Evolutionary conservation across 1,140 invertebrate species (phyloP).

Genomic region (Coenobita brevimanus): DNA sequence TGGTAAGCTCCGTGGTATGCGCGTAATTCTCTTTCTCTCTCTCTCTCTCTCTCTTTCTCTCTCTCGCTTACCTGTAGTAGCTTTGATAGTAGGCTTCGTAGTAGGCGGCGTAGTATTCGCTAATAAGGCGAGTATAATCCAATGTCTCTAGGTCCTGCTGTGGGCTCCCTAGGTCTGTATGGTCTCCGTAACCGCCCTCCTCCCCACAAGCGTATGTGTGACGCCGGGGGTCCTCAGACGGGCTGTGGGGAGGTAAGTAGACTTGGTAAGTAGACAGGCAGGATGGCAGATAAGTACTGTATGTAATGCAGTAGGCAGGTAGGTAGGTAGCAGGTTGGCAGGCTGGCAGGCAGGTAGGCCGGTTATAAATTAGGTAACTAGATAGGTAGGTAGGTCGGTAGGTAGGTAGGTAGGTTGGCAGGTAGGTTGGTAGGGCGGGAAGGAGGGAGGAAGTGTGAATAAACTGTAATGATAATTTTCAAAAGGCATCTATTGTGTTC

Average conservation of each 20-base stretch:
- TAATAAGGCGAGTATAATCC: conserved; percentile 56
- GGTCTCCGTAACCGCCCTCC: conserved; percentile 6
- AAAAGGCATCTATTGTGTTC: too few relatives aligned
- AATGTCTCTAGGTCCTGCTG: conserved; percentile 28
- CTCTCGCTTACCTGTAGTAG: conserved; percentile 62
- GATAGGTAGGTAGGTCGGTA: too few relatives aligned
- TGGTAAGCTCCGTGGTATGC: too few relatives aligned
- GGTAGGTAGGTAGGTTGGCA: too few relatives aligned
- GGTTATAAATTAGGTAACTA: too few relatives aligned
- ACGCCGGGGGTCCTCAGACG: conserved; percentile 47
- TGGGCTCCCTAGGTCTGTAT: not conserved
- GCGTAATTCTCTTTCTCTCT: not conserved
- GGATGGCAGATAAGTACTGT: too few relatives aligned
- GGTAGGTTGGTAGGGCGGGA: not conserved
- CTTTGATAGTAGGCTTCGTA: conserved; percentile 69
- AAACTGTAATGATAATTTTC: too few relatives aligned
- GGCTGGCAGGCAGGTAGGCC: too few relatives aligned
- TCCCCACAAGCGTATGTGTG: conserved; percentile 59
- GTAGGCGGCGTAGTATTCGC: conserved; percentile 68
- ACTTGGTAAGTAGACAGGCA: too few relatives aligned
- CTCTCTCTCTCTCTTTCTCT: not conserved
- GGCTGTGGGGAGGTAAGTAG: conserved; percentile 26
- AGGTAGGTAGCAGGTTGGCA: too few relatives aligned
- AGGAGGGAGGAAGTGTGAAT: not conserved
- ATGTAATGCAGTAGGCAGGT: too few relatives aligned